phyloP scores from a whole-genome alignment of 2,888 invertebrate species.

The Ophion ellenae region DNA sequence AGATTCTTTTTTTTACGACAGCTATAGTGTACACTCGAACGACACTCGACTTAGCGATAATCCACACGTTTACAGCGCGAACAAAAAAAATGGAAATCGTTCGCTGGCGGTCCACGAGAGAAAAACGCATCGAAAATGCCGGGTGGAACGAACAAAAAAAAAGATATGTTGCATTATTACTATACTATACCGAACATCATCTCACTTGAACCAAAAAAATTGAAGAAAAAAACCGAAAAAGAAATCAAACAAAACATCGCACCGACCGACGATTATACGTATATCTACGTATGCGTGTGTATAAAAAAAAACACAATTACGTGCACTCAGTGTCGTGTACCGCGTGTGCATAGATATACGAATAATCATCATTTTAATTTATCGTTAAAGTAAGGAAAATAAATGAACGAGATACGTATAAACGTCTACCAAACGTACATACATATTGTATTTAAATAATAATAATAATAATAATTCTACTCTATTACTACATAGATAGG shows the following conservation, averaged over 20 bases:
- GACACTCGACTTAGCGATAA: conserved; percentile 50
- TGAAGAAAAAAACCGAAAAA: conserved; percentile 15
- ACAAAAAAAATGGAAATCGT: conserved; percentile 13
- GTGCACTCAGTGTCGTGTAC: background rate
- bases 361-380: conserved; percentile 66
- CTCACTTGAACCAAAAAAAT: conserved; percentile 41
- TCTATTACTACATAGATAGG: conserved; percentile 81
- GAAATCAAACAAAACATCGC: conserved; percentile 43
- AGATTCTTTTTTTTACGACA: conserved; percentile 26
- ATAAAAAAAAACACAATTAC: background rate
- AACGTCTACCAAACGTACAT: conserved; percentile 74
- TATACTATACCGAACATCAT: conserved; percentile 58
- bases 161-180: conserved; percentile 60
- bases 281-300: conserved; percentile 38
- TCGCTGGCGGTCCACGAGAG: conserved; percentile 44
- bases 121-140: conserved; percentile 23
- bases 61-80: conserved; percentile 34
- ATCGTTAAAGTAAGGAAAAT: conserved; percentile 62
- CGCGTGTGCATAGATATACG: conserved; percentile 41
- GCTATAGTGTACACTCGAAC: conserved; percentile 27
- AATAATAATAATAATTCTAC: conserved; percentile 78
- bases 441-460: conserved; percentile 80
- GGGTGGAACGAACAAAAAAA: conserved; percentile 13
- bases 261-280: conserved; percentile 60
- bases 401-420: conserved; percentile 74